Percentiles rank a stretch among this genome's conserved stretches.
phyloP scores from a whole-genome alignment of 2,797 vertebrate genomes.

The Urophycis tenuis region DNA sequence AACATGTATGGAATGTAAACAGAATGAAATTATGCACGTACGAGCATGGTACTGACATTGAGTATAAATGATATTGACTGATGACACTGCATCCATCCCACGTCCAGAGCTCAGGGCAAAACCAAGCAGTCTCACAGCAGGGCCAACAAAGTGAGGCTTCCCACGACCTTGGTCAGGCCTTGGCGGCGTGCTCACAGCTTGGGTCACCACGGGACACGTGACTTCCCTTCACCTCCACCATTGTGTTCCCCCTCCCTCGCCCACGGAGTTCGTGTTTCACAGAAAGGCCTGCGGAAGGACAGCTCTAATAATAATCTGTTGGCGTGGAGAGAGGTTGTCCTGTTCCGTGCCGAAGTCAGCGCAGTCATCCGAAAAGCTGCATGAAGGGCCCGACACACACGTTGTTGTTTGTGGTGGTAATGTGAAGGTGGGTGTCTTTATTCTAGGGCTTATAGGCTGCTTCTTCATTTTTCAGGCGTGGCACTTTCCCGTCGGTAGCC shows the following conservation, averaged over 20 bases:
- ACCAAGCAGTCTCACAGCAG: background rate
- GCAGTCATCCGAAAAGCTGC: background rate
- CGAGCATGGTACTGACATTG: no score
- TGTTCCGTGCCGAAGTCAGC: background rate
- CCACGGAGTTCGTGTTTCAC: background rate
- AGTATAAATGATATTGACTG: no score
- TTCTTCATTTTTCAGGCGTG: background rate
- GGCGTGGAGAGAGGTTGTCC: background rate
- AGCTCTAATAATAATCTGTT: background rate
- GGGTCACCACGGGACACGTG: no score
- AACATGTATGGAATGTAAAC: no score
- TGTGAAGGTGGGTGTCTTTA: background rate
- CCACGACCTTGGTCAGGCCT: background rate
- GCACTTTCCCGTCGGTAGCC: background rate
- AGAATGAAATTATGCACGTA: no score
- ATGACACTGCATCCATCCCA: background rate
- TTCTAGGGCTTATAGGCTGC: background rate
- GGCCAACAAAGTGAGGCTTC: background rate
- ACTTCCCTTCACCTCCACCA: background rate
- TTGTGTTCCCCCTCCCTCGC: background rate
- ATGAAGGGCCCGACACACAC: background rate
- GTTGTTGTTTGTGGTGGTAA: background rate
- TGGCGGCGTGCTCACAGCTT: background rate
- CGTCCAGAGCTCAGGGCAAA: background rate
- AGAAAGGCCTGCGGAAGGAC: background rate